Percentiles rank a stretch among this genome's conserved stretches.
phyloP scores from a whole-genome alignment of 2,797 vertebrate species.

The Poecilia gillii region DNA sequence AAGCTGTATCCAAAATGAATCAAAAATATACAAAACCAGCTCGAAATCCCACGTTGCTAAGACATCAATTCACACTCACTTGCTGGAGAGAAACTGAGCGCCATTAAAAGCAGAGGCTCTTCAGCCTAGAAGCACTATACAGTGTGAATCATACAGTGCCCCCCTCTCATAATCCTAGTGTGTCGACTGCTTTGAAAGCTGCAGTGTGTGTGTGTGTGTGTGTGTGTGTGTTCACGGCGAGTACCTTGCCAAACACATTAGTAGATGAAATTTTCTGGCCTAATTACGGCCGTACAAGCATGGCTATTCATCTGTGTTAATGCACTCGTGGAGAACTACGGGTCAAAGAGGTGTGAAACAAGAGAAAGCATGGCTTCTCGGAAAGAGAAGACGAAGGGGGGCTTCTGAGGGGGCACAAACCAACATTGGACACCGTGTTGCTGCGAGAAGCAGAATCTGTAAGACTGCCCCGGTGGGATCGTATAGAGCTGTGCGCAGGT shows the following conservation, averaged over 20 bases:
- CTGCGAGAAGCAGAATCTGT: constrained; percentile 61
- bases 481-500: constrained; percentile 82
- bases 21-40: constrained; percentile 30
- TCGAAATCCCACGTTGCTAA: constrained; percentile 41
- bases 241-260: constrained; percentile 69
- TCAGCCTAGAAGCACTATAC: constrained; percentile 47
- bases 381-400: constrained; percentile 16
- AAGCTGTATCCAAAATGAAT: constrained; percentile 11
- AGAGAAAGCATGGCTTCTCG: constrained; percentile 47
- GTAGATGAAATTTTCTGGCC: constrained; percentile 65
- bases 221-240: constrained; percentile 38
- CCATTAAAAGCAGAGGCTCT: constrained; percentile 55
- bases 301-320: constrained; percentile 66
- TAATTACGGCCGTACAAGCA: constrained; percentile 59
- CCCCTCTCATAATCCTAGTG: constrained; percentile 47
- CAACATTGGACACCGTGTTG: constrained; percentile 26
- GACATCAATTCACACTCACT: constrained; percentile 36
- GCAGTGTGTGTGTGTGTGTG: not conserved
- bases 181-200: constrained; percentile 41
- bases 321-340: constrained; percentile 53
- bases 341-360: constrained; percentile 56
- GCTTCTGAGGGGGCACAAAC: not conserved
- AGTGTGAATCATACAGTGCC: constrained; percentile 49
- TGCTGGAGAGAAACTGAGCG: constrained; percentile 39
- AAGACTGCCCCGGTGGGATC: constrained; percentile 82